A percentile compares a stretch with the other conserved stretches of the same genome.
phyloP scores from a whole-genome alignment of 2,113 vertebrate genomes.

The Cyprichromis sp. region DNA sequence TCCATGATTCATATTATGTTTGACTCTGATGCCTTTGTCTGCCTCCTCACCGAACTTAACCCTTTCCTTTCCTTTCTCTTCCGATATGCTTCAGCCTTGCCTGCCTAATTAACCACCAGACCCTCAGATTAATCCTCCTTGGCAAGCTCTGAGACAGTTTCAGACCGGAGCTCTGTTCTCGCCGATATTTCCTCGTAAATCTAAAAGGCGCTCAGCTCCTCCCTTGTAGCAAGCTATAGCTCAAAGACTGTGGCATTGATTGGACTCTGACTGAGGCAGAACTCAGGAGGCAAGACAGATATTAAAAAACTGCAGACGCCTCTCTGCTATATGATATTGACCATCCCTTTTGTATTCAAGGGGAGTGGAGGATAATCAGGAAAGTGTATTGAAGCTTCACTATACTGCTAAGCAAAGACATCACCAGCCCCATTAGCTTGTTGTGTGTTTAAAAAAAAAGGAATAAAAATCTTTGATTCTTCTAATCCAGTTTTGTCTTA shows the following conservation, averaged over 20 bases:
- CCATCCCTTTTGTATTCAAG: conserved; percentile 43
- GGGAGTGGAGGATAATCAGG: conserved; percentile 31
- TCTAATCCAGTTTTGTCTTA: neutral
- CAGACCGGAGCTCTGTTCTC: conserved; percentile 25
- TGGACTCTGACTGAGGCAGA: conserved; percentile 31
- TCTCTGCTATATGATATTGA: conserved; percentile 55
- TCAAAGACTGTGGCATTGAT: conserved; percentile 65
- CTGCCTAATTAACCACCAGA: conserved; percentile 44
- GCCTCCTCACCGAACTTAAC: conserved; percentile 1
- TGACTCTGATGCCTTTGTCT: conserved; percentile 30
- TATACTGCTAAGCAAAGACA: conserved; percentile 9
- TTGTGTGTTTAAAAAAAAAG: neutral
- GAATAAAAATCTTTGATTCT: neutral
- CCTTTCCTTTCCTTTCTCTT: conserved; percentile 19
- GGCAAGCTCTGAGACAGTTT: conserved; percentile 21
- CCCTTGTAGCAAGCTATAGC: conserved; percentile 40
- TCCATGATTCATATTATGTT: conserved; percentile 11
- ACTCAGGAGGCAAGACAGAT: conserved; percentile 56
- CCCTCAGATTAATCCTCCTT: neutral
- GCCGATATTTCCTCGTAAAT: conserved; percentile 51
- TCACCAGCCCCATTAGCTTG: neutral
- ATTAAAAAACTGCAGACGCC: conserved; percentile 55
- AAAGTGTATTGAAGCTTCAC: conserved; percentile 23
- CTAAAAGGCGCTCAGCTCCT: conserved; percentile 19
- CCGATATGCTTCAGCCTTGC: neutral